Evolutionary conservation across 1,140 invertebrate genomes (phyloP).

Genomic region (Platorchestia sp.): DNA sequence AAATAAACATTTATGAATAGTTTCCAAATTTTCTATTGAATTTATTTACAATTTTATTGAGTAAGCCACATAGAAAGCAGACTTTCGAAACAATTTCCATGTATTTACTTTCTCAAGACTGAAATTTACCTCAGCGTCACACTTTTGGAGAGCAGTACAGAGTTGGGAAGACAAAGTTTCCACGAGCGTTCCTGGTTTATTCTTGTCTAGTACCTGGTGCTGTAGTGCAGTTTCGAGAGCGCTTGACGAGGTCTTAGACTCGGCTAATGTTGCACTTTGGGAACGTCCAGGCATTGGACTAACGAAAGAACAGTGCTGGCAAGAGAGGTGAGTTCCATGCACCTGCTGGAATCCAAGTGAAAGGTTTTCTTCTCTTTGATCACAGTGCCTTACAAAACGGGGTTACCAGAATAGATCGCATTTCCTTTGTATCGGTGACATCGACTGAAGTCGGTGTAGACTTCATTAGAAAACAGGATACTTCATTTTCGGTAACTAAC

Average conservation of each 20-base stretch:
- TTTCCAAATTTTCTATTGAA: neutral
- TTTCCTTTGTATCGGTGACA: neutral
- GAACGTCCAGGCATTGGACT: neutral
- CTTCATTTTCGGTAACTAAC: neutral
- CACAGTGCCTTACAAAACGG: neutral
- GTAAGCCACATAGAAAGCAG: neutral
- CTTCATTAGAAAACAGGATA: neutral
- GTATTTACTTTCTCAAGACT: neutral
- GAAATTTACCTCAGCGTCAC: neutral
- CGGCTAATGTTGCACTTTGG: neutral
- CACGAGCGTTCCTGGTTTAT: neutral
- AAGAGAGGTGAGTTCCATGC: neutral
- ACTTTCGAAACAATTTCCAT: neutral
- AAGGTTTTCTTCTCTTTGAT: neutral
- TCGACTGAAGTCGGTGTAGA: no score
- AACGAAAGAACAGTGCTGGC: neutral
- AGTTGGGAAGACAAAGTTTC: neutral
- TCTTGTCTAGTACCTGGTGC: neutral
- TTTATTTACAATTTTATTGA: neutral
- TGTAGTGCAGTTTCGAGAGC: neutral
- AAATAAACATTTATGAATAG: neutral
- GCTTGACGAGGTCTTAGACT: neutral
- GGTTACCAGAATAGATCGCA: neutral
- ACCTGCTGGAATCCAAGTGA: neutral
- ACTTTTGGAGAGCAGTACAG: neutral